Evolutionary conservation across 2,797 vertebrate genomes (phyloP), one percentile per base, ranked within the genome.

Genomic region (Sibirionetta formosa): DNA sequence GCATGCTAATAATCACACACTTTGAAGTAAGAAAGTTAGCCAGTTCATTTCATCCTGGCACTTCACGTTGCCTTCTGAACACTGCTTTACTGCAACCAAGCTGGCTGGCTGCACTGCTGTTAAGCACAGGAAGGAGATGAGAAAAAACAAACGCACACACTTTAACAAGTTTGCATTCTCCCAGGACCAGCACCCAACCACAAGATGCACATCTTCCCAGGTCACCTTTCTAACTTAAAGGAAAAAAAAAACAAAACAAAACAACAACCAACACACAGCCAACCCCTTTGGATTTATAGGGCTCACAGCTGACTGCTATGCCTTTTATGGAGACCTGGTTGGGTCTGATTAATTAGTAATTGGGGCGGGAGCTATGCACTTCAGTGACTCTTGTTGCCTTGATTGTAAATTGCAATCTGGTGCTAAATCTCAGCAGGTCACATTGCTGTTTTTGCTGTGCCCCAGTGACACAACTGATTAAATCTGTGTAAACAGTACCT

Each of bases 261-360:
- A 6, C 19, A 20, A 46, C 42, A 46, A 46, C 10, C 10, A 46
- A 46, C 46, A 48, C 46, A 13, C 22, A 24, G 48, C 42, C 42
- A 50, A 50, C 48, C 48, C 48, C 48, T 50, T 24, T 26, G 48
- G 48, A 50, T 50, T 50, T 50, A 50, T 50, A 50, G 23, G 48
- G 48, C 48, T 50, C 48, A 50, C 23, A 50, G 48, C 48, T 50
- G 48, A 50, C 48, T 50, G 48, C 48, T 50, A 50, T 50, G 48
- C 23, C 48, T 50, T 50, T 50, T 50, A 50, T 50, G 48, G 48
- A 50, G 48, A 50, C 48, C 23, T 50, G 48, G 48, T 50, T 50
- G 48, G 97, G 95, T 96, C 94, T 98, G 98, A 98, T 98, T 98
- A 98, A 98, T 98, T 97, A 98, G 97, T 98, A 97, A 97, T 91